Evolutionary conservation across 1,140 invertebrate species (phyloP).

Genomic region (Penaeus japonicus): DNA sequence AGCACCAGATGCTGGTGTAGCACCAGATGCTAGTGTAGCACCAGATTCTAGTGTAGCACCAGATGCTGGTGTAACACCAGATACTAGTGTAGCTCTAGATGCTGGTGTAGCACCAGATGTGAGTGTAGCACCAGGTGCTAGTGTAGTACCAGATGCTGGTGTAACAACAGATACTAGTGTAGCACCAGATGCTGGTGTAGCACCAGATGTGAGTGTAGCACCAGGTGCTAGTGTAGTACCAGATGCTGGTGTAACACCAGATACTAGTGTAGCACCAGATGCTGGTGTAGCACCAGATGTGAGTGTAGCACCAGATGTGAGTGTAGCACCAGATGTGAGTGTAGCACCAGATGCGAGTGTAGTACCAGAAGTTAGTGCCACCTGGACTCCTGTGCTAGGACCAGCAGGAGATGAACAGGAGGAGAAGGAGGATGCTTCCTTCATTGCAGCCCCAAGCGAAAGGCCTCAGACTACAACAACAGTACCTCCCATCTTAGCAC

Average conservation of each 20-base stretch:
- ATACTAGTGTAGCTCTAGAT: neutral
- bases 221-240: no score
- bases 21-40: no score
- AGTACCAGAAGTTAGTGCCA: neutral
- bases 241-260: neutral
- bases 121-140: neutral
- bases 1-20: no score
- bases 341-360: neutral
- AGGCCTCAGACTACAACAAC: neutral
- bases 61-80: neutral
- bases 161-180: neutral
- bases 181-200: no score
- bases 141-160: neutral
- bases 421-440: neutral
- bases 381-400: constrained; percentile 43
- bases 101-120: neutral
- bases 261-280: neutral
- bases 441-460: neutral
- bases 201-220: no score
- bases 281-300: neutral
- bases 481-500: neutral
- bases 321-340: neutral
- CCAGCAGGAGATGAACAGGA: neutral
- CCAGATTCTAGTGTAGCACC: neutral
- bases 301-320: neutral